These are phyloP conservation scores for Tokudaia tokunoshimensis DNA, from an alignment of 2,797 vertebrate species.

Conservation along the genomic window DNA sequence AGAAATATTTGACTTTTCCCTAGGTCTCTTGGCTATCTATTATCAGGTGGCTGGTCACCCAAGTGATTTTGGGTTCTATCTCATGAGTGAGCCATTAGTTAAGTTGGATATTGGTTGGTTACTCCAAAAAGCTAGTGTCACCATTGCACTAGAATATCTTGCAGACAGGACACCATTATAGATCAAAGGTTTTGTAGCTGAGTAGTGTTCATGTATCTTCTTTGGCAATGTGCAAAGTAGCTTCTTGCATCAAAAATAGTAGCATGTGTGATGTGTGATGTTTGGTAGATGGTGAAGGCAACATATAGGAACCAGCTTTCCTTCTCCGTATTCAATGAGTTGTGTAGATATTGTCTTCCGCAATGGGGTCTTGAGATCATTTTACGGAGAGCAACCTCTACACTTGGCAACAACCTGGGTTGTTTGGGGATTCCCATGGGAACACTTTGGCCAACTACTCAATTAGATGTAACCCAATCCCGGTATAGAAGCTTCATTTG, in stretches of 20 bases:
- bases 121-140: too few species aligned
- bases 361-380: too few species aligned
- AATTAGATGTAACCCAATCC: background rate
- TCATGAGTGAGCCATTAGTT: background rate
- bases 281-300: background rate
- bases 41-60: background rate
- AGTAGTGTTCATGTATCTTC: background rate
- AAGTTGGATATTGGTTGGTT: background rate
- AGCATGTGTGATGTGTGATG: background rate
- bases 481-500: too few species aligned
- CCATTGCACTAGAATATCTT: background rate
- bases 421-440: background rate
- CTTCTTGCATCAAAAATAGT: background rate
- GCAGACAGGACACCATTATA: background rate
- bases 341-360: background rate
- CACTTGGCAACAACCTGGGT: background rate
- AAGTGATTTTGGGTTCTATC: background rate
- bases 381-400: too few species aligned
- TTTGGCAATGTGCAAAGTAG: background rate
- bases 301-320: too few species aligned
- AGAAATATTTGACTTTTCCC: background rate
- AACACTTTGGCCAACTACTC: background rate
- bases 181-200: too few species aligned
- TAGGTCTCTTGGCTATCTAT: background rate
- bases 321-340: background rate